Percentiles rank a stretch among this genome's conserved stretches.
Conservation (phyloP, 2,797 vertebrate genomes). For the Thaleichthys pacificus region DNA sequence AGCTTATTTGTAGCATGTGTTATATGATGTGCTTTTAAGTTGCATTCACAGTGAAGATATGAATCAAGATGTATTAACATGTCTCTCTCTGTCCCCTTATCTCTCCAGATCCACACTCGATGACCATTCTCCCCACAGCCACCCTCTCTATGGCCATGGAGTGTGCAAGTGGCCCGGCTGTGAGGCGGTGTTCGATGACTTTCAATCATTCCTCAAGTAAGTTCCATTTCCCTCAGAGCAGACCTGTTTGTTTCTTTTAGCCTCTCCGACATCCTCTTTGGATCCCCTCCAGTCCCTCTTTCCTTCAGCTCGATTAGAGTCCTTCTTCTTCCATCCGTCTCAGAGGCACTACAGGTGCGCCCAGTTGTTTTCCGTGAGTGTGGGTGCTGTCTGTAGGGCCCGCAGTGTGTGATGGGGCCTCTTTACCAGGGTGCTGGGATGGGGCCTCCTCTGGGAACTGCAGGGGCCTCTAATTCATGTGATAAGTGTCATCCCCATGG, state of each 20-base stretch:
- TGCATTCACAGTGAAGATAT: background rate
- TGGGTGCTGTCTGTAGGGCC: conserved; percentile 39
- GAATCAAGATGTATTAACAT: conserved; percentile 4
- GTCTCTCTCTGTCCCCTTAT: conserved; percentile 23
- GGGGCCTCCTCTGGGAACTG: conserved; percentile 79
- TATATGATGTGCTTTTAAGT: background rate
- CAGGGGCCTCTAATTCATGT: conserved; percentile 86
- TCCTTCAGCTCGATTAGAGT: conserved; percentile 21
- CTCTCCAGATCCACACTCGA: conserved; percentile 83
- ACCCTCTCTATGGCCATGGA: conserved; percentile 95
- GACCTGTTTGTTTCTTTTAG: background rate
- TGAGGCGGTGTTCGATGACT: conserved; percentile 97
- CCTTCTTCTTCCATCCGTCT: conserved; percentile 17
- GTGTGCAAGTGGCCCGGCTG: conserved; percentile 99
- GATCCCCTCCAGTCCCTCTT: conserved; percentile 28
- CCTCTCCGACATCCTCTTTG: conserved; percentile 2
- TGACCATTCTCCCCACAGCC: conserved; percentile 86
- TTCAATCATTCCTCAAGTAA: conserved; percentile 98
- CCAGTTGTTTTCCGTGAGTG: conserved; percentile 62
- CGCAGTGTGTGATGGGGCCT: conserved; percentile 35
- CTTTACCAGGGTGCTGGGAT: conserved; percentile 70
- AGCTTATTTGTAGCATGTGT: background rate
- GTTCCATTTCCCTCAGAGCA: conserved; percentile 45
- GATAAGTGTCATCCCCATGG: conserved; percentile 86
- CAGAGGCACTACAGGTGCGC: conserved; percentile 62